Evolutionary conservation across 1,140 invertebrate genomes (phyloP), one percentile per base, ranked within the genome.

Genomic region (Drosophila seguyi): DNA sequence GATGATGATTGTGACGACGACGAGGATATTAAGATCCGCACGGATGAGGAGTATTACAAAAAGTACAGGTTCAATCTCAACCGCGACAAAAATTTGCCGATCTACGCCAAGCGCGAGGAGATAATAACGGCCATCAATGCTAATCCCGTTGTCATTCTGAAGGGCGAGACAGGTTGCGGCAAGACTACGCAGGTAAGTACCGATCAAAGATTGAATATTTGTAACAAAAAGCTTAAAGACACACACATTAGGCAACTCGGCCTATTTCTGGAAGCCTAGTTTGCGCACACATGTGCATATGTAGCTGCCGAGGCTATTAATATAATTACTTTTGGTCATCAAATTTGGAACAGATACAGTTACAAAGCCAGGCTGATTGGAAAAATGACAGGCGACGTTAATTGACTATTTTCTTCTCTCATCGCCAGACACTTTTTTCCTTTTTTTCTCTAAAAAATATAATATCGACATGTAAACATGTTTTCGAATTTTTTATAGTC

Each of bases 171-270:
- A 5, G 92, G 92, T 10, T 97, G 96, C 63, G 98, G 98, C 2
- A 98, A 98, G 94, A 98, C 97, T 0, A 98, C 97, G 0, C 97
- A 98, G 77, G 91, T 92, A 55, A 80, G 79, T 50, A 6, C 44
- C 41, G 14, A n/a, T 45, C 0, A 16, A 22, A 6, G 34, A 6
- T 31, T 20, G 1, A 6, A 20, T 31, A 20, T 52, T 52, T 20
- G n/a, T 34, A 10, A 20, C 1, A 1, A 4, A 18, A 52, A 18
- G 27, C 4, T 4, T 16, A 3, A 50, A 10, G 31, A 25, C 14
- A 25, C 22, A 47, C 8, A 4, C 25, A 10, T 5, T 34, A 6
- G 3, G 27, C 6, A 52, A 20, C 48, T 27, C 25, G 18, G 10
- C 1, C 8, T 8, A 18, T 13, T 31, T 14, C 0, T 31, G 1